Evolutionary conservation across 2,888 invertebrate species (phyloP).

Genomic region (Lordiphosa fenestrarum): DNA sequence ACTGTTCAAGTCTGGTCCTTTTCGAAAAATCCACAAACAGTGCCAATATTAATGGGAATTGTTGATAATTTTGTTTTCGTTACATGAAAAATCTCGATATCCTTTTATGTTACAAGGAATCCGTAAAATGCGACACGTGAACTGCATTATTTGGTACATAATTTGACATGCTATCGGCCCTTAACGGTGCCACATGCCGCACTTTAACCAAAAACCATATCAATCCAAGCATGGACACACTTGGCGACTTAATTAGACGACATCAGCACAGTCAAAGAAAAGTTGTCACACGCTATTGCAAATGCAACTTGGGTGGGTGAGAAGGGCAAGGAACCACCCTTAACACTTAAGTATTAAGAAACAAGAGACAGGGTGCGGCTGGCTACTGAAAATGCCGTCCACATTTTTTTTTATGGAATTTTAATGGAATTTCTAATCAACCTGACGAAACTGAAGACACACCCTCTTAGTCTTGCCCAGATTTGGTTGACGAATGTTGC

Average conservation of each 20-base stretch:
- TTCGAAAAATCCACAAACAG: too few relatives aligned
- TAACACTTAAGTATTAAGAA: conserved; percentile 25
- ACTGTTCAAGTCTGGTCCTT: too few relatives aligned
- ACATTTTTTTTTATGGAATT: conserved; percentile 58
- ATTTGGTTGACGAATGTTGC: conserved; percentile 64
- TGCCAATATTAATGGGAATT: too few relatives aligned
- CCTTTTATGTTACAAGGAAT: too few relatives aligned
- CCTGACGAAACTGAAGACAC: conserved; percentile 54
- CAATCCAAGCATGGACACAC: conserved; percentile 59
- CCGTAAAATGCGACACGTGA: conserved; percentile 53
- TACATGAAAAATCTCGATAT: too few relatives aligned
- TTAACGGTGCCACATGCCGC: conserved; percentile 61
- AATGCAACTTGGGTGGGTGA: conserved; percentile 18
- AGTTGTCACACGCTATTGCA: conserved; percentile 39
- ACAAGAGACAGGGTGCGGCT: conserved; percentile 40
- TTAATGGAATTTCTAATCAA: conserved; percentile 75
- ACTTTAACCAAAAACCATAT: conserved; percentile 37
- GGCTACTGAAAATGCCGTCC: conserved; percentile 12
- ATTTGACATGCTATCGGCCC: conserved; percentile 63
- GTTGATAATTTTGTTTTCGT: too few relatives aligned
- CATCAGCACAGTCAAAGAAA: conserved; percentile 30
- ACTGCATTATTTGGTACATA: conserved; percentile 66
- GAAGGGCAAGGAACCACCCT: conserved; percentile 26
- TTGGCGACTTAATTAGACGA: conserved; percentile 69
- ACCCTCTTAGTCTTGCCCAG: conserved; percentile 43